Evolutionary conservation across 1,140 invertebrate genomes (phyloP).

Genomic region (Kradibia gibbosae): DNA sequence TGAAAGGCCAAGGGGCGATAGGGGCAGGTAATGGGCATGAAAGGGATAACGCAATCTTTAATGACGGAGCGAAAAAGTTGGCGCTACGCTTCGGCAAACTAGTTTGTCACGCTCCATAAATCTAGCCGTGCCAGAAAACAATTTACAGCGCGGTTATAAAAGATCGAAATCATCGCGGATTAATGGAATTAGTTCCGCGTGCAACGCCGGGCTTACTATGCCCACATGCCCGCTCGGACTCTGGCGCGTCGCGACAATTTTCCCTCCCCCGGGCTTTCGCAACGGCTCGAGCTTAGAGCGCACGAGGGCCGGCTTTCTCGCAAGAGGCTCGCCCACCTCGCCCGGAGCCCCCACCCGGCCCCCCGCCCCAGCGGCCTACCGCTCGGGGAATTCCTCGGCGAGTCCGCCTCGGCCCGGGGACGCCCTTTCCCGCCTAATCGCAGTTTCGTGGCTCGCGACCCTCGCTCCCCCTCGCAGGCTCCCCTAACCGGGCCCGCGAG

Average conservation of each 20-base stretch:
- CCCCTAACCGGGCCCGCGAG: background rate
- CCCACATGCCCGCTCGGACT: background rate
- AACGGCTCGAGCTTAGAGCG: no score
- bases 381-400: no score
- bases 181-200: slow-evolving; percentile 40
- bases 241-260: background rate
- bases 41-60: slow-evolving; percentile 32
- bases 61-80: slow-evolving; percentile 34
- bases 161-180: slow-evolving; percentile 40
- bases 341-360: no score
- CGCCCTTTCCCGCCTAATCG: background rate
- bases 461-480: background rate
- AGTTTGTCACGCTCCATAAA: slow-evolving; percentile 44
- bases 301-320: no score
- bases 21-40: slow-evolving; percentile 10
- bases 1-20: background rate
- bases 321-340: no score
- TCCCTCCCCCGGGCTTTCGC: background rate
- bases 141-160: slow-evolving; percentile 27
- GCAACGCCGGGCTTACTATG: background rate
- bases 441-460: background rate
- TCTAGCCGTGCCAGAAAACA: slow-evolving; percentile 41
- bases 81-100: slow-evolving; percentile 16
- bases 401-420: no score
- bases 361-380: no score